Evolutionary conservation across 1,140 invertebrate species (phyloP).

Genomic region (Agrypnia vestita): DNA sequence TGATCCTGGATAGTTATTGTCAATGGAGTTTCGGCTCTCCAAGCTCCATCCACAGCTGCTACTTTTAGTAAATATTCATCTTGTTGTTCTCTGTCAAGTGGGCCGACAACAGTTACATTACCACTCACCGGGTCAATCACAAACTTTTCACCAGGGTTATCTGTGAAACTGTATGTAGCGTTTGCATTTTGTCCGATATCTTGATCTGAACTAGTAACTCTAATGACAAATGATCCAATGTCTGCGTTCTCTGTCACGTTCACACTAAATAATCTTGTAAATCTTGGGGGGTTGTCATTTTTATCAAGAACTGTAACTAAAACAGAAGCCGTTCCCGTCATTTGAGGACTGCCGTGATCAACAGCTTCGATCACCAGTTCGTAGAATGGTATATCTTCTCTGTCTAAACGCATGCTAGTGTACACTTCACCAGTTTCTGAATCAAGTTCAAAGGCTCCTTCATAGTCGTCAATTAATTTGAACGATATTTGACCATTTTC

Average conservation of each 20-base stretch:
- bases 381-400: constrained; percentile 90
- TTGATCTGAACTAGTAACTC: constrained; percentile 91
- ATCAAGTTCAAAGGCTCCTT: constrained; percentile 87
- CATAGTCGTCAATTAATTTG: constrained; percentile 82
- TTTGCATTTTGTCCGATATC: constrained; percentile 92
- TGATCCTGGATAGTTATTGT: constrained; percentile 96
- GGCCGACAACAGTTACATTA: constrained; percentile 91
- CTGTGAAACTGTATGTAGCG: constrained; percentile 90
- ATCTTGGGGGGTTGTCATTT: constrained; percentile 96
- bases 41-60: constrained; percentile 89
- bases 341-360: constrained; percentile 87
- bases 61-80: constrained; percentile 94
- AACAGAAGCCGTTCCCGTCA: constrained; percentile 90
- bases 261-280: constrained; percentile 92
- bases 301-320: constrained; percentile 90
- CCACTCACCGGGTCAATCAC: constrained; percentile 89
- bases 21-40: constrained; percentile 89
- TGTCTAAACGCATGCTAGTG: constrained; percentile 88
- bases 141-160: constrained; percentile 92
- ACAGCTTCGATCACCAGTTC: constrained; percentile 88
- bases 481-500: constrained; percentile 90
- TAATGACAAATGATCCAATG: constrained; percentile 93
- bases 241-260: constrained; percentile 97
- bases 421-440: constrained; percentile 87
- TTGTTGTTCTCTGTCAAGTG: constrained; percentile 90